phyloP scores from a whole-genome alignment of 2,888 invertebrate genomes.

The Lysandra bellargus region DNA sequence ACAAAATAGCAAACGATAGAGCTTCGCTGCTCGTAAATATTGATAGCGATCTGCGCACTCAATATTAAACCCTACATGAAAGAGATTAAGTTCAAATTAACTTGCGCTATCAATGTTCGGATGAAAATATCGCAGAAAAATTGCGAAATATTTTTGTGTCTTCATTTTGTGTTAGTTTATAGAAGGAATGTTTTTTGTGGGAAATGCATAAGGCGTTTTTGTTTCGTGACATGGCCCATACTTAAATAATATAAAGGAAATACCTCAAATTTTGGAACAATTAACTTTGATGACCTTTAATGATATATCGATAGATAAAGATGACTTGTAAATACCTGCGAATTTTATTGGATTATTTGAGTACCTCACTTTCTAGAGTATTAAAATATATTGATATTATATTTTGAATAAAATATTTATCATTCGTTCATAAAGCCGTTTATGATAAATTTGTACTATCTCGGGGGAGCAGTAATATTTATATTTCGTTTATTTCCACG shows the following conservation, averaged over 20 bases:
- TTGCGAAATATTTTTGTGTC: constrained; percentile 2
- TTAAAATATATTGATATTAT: background rate
- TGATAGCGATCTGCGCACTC: background rate
- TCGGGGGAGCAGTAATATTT: background rate
- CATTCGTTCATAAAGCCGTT: background rate
- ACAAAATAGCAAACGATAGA: constrained; percentile 24
- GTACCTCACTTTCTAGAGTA: background rate
- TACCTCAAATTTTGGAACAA: background rate
- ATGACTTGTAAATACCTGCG: background rate
- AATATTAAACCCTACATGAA: background rate
- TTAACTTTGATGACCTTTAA: background rate
- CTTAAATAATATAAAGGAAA: background rate
- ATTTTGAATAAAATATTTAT: background rate
- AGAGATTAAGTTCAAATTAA: background rate
- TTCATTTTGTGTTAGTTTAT: constrained; percentile 14
- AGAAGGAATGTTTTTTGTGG: background rate
- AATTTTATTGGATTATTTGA: background rate
- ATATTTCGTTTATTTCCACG: background rate
- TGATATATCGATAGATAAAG: too few species aligned
- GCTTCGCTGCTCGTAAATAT: constrained; percentile 21
- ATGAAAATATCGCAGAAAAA: constrained; percentile 9
- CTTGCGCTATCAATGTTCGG: background rate
- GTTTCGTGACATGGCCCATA: background rate
- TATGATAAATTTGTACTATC: constrained; percentile 15
- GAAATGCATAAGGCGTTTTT: background rate